Base-by-base conservation (phyloP, 1,140 invertebrate species). In the Hydropsyche tenuis region DNA sequence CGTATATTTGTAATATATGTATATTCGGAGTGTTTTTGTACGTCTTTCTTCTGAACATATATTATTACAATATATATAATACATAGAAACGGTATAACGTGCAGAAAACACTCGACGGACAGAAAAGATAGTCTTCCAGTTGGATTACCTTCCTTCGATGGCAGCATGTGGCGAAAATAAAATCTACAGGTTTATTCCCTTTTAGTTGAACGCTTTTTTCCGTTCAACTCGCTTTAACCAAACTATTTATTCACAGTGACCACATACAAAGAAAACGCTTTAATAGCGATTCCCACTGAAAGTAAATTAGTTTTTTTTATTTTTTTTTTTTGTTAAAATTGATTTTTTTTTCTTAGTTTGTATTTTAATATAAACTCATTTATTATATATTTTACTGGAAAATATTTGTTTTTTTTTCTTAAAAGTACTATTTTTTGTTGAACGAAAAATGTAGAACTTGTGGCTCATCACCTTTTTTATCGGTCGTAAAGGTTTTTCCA, bases 401-500 rank as follows among this genome's bases (percentile, higher is more conserved):
- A 3, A 4, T 37, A 37, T 37, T 37, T 37, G 3, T 37, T 37
- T 48, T 48, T 53, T 18, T 16, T 53, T 53, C 2, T 18, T 53
- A 1, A n/a, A 20, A 53, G 4, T 53, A 20, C 48, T 18, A 18
- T 6, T 11, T 68, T 73, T 51, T 45, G 20, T 30, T 37, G 43
- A 56, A 73, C 64, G 65, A 68, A 68, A 73, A 73, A 66, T 65
- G 71, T 63, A 73, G 64, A 73, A 69, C 72, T 63, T 68, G 72
- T 73, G 51, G 46, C 64, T 53, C 72, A 73, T 73, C 72, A 46
- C 14, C 48, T 69, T 68, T 73, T 73, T 73, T 73, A 73, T 73
- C 51, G 65, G 64, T 56, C 65, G 48, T 73, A 73, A 73, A 69
- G 64, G 65, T 68, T 73, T 73, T 73, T 73, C 72, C 65, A 73